Evolutionary conservation across 2,113 vertebrate species (phyloP), one percentile per base, ranked within the genome.

Genomic region (Eclectus roratus): DNA sequence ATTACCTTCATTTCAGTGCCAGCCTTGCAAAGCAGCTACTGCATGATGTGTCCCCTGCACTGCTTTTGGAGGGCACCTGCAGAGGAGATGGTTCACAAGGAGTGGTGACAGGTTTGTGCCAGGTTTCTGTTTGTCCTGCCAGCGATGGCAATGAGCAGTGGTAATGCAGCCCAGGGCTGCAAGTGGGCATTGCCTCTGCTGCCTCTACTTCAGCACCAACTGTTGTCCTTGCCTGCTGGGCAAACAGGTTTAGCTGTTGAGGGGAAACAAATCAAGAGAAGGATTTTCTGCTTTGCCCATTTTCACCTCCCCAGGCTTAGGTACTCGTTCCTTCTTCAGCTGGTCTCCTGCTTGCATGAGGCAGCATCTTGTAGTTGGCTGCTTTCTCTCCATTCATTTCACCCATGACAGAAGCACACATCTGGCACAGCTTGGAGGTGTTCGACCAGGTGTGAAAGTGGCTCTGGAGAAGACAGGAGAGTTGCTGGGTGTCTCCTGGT

Each of bases 351-450:
- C 64, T 73, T 0, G 0, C 41, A 9, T 14, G 46, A 86, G 72
- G 72, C 56, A 91, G 55, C 49, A 19, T 72, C 78, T 87, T 31
- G 15, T 61, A 68, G 24, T 44, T 0, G 1, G 23, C 80, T 87
- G 58, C 64, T 89, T 82, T 77, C 1, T 0, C 24, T 82, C 43
- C 18, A 9, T 89, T 80, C 31, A 8, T 82, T 85, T 65, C 49
- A 85, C 91, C 66, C 88, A 71, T 3, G 4, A 19, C 6, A 6
- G 55, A 89, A 65, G n/a, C 11, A 4, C 52, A 50, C 78, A 74
- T 72, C 84, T 94, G 84, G 66, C 81, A 68, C 93, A 94, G 44
- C 89, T 94, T 85, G 81, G n/a, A 46, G 41, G 37, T 68, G 41
- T 85, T 78, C 14, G 1, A 7, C 52, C 2, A 2, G 29, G 43